phyloP scores from a whole-genome alignment of 1,140 invertebrate genomes.

The Goniozus legneri region DNA sequence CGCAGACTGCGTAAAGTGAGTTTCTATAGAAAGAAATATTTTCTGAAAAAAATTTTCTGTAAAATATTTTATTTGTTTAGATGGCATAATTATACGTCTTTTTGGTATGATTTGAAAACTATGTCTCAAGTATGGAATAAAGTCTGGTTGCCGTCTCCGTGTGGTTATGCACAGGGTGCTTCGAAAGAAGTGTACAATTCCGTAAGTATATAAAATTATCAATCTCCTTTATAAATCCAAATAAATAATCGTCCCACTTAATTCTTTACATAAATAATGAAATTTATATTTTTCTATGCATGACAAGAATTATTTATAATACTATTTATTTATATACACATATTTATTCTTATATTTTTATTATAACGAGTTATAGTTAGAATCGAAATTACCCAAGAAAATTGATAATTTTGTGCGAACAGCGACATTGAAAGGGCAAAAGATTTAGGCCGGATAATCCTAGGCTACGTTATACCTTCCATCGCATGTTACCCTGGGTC shows the following conservation, averaged over 20 bases:
- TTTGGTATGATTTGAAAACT: constrained; percentile 69
- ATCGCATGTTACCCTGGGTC: constrained; percentile 34
- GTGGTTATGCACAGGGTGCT: constrained; percentile 67
- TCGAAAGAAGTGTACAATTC: constrained; percentile 72
- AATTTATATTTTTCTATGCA: too few species aligned
- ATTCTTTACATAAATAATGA: too few species aligned
- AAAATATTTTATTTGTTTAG: constrained; percentile 45
- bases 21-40: background rate
- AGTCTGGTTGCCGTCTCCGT: constrained; percentile 70
- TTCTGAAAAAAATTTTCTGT: background rate
- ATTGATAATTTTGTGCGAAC: too few species aligned
- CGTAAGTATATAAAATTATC: too few species aligned
- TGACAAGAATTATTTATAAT: too few species aligned
- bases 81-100: constrained; percentile 64
- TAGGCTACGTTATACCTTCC: constrained; percentile 30
- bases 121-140: constrained; percentile 64
- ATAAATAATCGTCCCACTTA: too few species aligned
- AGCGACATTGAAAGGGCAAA: too few species aligned
- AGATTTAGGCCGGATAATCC: constrained; percentile 42
- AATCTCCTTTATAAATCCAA: too few species aligned
- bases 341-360: too few species aligned
- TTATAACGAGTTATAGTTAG: too few species aligned
- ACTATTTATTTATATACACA: too few species aligned
- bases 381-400: too few species aligned
- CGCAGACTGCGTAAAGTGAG: constrained; percentile 65